phyloP scores from a whole-genome alignment of 1,140 invertebrate species.

The Drosophila neocordata region DNA sequence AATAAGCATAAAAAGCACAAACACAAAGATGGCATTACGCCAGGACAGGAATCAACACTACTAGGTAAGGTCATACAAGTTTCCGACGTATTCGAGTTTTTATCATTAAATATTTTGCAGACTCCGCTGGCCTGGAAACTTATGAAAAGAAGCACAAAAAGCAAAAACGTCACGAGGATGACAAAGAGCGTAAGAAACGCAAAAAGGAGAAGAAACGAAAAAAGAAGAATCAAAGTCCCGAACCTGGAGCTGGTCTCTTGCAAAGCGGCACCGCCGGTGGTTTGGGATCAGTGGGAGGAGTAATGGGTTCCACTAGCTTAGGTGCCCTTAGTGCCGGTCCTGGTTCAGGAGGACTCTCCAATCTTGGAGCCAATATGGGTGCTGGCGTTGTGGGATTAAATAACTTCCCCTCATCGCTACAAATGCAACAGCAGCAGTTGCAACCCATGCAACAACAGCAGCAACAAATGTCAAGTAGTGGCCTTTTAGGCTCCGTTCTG shows the following conservation, averaged over 20 bases:
- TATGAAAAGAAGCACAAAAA: conserved; percentile 98
- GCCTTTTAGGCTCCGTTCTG: conserved; percentile 62
- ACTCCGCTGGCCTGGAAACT: conserved; percentile 88
- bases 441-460: conserved; percentile 60
- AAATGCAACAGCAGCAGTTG: conserved; percentile 66
- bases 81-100: not conserved
- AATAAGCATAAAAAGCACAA: conserved; percentile 98
- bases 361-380: conserved; percentile 42
- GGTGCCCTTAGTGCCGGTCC: conserved; percentile 39
- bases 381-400: conserved; percentile 52
- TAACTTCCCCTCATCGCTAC: conserved; percentile 60
- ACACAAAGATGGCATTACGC: conserved; percentile 91
- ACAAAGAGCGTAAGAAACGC: conserved; percentile 96
- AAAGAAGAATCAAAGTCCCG: conserved; percentile 96
- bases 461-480: conserved; percentile 70
- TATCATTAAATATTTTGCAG: conserved; percentile 66
- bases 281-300: conserved; percentile 38
- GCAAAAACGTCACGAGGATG: conserved; percentile 96
- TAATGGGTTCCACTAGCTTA: conserved; percentile 59
- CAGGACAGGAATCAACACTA: conserved; percentile 86
- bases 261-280: conserved; percentile 40
- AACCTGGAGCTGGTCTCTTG: conserved; percentile 85
- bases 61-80: conserved; percentile 79
- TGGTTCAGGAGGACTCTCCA: conserved; percentile 49
- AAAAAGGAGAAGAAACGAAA: conserved; percentile 98